Percentiles rank a stretch among this genome's conserved stretches.
phyloP scores from a whole-genome alignment of 2,113 vertebrate genomes.

The Neotoma lepida region DNA sequence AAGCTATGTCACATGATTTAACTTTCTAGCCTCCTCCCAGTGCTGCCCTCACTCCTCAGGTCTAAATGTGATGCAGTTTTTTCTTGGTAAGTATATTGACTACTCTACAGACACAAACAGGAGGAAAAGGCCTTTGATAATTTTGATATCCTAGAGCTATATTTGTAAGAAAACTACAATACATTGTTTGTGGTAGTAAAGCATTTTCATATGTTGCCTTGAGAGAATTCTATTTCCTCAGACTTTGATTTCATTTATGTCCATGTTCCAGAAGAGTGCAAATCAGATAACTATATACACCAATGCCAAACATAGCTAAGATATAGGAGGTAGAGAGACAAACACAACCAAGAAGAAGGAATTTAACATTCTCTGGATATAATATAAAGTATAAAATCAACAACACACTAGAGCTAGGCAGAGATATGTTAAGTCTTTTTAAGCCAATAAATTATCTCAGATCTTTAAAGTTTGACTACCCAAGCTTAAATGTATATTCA shows the following conservation, averaged over 20 bases:
- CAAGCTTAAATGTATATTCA: slow-evolving; percentile 24
- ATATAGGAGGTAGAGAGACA: slow-evolving; percentile 39
- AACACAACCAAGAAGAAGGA: neutral
- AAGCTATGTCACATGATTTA: neutral
- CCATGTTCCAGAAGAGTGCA: neutral
- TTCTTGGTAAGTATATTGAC: slow-evolving; percentile 28
- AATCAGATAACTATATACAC: neutral
- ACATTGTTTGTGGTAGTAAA: slow-evolving; percentile 14
- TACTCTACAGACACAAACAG: slow-evolving; percentile 20
- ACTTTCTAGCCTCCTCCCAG: neutral
- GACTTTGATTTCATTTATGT: slow-evolving; percentile 50
- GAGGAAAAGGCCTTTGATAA: neutral
- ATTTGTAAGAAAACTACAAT: slow-evolving; percentile 35
- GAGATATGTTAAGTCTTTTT: neutral
- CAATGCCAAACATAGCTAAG: neutral
- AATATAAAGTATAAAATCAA: slow-evolving; percentile 39
- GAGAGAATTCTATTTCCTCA: slow-evolving; percentile 11
- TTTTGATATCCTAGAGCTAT: slow-evolving; percentile 13
- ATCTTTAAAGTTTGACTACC: neutral
- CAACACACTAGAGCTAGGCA: neutral
- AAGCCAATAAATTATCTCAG: neutral
- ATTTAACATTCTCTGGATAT: slow-evolving; percentile 20
- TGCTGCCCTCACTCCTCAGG: neutral
- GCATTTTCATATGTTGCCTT: slow-evolving; percentile 25
- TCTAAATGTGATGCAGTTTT: neutral